A percentile compares a stretch with the other conserved stretches of the same genome.
Conservation (phyloP, 2,113 vertebrate species). For the Ammospiza nelsoni region DNA sequence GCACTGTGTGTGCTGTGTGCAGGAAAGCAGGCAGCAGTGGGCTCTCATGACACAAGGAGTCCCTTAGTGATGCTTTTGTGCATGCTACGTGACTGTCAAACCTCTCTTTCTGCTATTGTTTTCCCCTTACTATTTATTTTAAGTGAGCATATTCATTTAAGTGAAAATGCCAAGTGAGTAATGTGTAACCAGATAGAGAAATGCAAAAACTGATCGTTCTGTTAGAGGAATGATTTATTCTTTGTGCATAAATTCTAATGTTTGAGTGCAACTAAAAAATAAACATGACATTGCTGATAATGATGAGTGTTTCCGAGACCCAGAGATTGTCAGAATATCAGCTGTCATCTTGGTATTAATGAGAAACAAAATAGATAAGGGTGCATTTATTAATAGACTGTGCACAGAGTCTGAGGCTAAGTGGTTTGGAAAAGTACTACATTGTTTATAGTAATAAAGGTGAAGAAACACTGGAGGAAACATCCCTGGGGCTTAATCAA, state of each 20-base stretch:
- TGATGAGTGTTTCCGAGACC: background rate
- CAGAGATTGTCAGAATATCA: conserved; percentile 25
- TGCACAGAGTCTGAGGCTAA: conserved; percentile 11
- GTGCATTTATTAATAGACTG: conserved; percentile 36
- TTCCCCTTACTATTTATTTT: conserved; percentile 15
- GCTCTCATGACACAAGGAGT: background rate
- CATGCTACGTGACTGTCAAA: background rate
- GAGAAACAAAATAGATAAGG: conserved; percentile 26
- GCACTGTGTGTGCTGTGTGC: background rate
- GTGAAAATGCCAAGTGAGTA: conserved; percentile 47
- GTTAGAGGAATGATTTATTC: background rate
- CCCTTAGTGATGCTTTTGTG: background rate
- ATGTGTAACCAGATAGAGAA: background rate
- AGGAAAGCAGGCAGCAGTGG: background rate
- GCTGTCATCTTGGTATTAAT: conserved; percentile 26
- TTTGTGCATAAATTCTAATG: conserved; percentile 25
- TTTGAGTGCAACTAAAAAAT: conserved; percentile 8
- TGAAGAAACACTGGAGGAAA: conserved; percentile 68
- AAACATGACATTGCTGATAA: background rate
- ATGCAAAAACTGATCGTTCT: conserved; percentile 16
- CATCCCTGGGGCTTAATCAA: conserved; percentile 76
- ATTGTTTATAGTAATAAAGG: conserved; percentile 70
- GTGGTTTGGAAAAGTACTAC: conserved; percentile 53
- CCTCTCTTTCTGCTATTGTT: background rate
- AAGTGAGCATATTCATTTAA: conserved; percentile 24